phyloP scores from a whole-genome alignment of 2,888 invertebrate genomes.

The Sicus ferrugineus region DNA sequence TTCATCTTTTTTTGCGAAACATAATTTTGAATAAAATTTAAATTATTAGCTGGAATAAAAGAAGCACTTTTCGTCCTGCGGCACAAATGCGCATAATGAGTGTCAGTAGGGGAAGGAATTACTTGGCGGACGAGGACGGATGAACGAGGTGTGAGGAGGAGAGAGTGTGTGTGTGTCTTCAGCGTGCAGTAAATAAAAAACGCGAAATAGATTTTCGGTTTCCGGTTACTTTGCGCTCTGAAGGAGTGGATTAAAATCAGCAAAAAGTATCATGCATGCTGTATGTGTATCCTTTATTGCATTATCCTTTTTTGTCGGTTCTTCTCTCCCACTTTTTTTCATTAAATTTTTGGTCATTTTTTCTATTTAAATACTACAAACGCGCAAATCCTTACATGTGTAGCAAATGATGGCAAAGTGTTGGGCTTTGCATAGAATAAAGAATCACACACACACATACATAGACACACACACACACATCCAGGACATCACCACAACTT shows the following conservation, averaged over 20 bases:
- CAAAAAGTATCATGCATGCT: constrained; percentile 38
- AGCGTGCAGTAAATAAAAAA: constrained; percentile 25
- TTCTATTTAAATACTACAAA: background rate
- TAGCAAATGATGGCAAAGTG: constrained; percentile 9
- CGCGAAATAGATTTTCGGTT: constrained; percentile 36
- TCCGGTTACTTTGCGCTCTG: constrained; percentile 25
- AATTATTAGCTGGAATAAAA: constrained; percentile 57
- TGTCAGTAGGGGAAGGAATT: constrained; percentile 35
- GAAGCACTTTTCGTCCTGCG: constrained; percentile 50
- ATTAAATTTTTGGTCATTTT: background rate
- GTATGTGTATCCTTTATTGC: constrained; percentile 37
- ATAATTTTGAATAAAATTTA: constrained; percentile 53
- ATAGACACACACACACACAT: background rate
- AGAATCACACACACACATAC: background rate
- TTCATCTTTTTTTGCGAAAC: constrained; percentile 22
- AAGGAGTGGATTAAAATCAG: constrained; percentile 30
- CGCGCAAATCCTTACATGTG: background rate
- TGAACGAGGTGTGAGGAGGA: background rate
- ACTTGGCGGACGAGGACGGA: constrained; percentile 2
- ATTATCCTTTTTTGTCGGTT: constrained; percentile 10
- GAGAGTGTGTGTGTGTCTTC: background rate
- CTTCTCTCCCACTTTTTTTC: background rate
- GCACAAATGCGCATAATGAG: constrained; percentile 61
- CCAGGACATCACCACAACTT: background rate
- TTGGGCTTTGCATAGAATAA: background rate